A percentile compares a stretch with the other conserved stretches of the same genome.
phyloP scores from a whole-genome alignment of 1,140 invertebrate species.

The Gonatopus flavifemur region DNA sequence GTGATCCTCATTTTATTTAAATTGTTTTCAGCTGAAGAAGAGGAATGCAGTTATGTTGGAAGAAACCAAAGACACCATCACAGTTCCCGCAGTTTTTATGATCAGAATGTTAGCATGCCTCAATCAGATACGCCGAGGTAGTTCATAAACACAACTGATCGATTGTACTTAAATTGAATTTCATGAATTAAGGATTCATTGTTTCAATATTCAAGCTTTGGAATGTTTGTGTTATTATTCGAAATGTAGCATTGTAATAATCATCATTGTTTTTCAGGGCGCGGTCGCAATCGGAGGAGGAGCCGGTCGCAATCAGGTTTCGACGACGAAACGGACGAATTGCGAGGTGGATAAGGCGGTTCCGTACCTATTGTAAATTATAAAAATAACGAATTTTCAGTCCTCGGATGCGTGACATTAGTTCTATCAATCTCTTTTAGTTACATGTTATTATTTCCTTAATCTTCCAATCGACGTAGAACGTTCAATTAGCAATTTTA shows the following conservation, averaged over 20 bases:
- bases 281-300: conserved; percentile 43
- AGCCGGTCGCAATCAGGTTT: no score
- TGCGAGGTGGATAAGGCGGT: conserved; percentile 33
- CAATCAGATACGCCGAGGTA: conserved; percentile 71
- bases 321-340: conserved; percentile 39
- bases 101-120: conserved; percentile 81
- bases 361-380: no score
- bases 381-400: no score
- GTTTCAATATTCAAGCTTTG: neutral
- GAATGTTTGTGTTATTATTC: neutral
- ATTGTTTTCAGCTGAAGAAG: conserved; percentile 69
- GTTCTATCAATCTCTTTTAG: no score
- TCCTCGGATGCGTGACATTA: no score
- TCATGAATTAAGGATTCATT: neutral
- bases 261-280: conserved; percentile 38
- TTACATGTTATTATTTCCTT: no score
- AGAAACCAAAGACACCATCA: conserved; percentile 87
- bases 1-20: neutral
- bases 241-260: conserved; percentile 10
- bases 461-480: no score
- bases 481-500: no score
- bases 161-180: conserved; percentile 15
- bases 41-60: conserved; percentile 86
- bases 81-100: conserved; percentile 87
- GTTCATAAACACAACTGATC: conserved; percentile 37